Percentiles rank a stretch among this genome's conserved stretches.
Conservation (phyloP, 2,113 vertebrate species). For the Hippocampus zosterae region DNA sequence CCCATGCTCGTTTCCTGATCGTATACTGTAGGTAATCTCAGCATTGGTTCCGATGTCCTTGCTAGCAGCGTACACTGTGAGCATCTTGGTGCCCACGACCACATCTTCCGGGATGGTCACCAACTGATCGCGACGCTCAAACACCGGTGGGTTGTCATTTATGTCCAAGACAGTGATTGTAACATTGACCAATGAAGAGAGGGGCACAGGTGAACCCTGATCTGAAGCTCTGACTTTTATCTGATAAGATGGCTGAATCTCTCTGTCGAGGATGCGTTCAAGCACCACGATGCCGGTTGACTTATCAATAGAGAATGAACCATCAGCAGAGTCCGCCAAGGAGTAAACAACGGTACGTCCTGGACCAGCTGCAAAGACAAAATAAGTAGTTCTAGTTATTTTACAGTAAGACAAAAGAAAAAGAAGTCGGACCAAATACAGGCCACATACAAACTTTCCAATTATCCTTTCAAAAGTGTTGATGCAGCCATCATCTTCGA, state of each 20-base stretch:
- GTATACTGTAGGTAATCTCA: slow-evolving; percentile 90
- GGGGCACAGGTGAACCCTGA: slow-evolving; percentile 74
- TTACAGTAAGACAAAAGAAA: not conserved
- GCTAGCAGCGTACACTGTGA: slow-evolving; percentile 88
- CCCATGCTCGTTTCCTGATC: slow-evolving; percentile 90
- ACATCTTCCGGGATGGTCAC: slow-evolving; percentile 86
- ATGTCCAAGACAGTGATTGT: slow-evolving; percentile 91
- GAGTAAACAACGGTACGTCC: slow-evolving; percentile 87
- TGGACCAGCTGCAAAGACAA: slow-evolving; percentile 70
- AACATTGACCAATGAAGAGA: slow-evolving; percentile 81
- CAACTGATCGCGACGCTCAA: slow-evolving; percentile 89
- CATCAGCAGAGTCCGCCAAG: slow-evolving; percentile 77
- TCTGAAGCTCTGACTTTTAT: slow-evolving; percentile 84
- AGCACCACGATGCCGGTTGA: slow-evolving; percentile 84
- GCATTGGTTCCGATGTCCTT: slow-evolving; percentile 96
- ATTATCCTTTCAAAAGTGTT: not conserved
- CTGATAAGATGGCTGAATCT: slow-evolving; percentile 83
- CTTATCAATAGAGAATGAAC: slow-evolving; percentile 86
- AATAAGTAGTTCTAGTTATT: not conserved
- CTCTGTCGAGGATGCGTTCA: slow-evolving; percentile 86
- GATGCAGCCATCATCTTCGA: not conserved
- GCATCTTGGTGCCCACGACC: slow-evolving; percentile 78
- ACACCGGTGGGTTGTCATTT: slow-evolving; percentile 96
- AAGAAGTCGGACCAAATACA: not conserved
- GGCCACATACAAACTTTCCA: not conserved